Evolutionary conservation across 1,140 invertebrate species (phyloP).

Genomic region (Bombus confusus): DNA sequence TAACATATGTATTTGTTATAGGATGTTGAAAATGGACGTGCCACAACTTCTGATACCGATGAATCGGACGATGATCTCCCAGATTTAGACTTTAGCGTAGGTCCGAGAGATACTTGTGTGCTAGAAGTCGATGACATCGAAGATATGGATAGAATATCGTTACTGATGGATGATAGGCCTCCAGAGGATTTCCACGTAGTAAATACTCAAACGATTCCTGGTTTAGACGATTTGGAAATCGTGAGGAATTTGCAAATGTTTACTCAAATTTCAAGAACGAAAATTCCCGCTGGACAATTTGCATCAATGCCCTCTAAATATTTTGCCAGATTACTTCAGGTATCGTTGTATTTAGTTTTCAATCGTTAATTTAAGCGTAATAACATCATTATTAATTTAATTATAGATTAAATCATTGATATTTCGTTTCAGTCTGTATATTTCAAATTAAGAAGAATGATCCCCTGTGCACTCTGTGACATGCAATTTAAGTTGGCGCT

Average conservation of each 20-base stretch:
- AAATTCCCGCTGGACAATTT: conserved; percentile 84
- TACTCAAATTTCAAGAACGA: conserved; percentile 90
- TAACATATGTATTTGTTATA: conserved; percentile 41
- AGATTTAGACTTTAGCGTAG: conserved; percentile 89
- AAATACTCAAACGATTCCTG: conserved; percentile 92
- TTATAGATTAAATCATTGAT: background rate
- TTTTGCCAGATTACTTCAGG: conserved; percentile 87
- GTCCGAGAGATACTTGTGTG: conserved; percentile 92
- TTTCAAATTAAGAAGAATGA: conserved; percentile 92
- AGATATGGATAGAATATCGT: conserved; percentile 90
- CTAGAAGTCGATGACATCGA: conserved; percentile 94
- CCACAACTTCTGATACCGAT: conserved; percentile 84
- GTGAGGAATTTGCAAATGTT: conserved; percentile 94
- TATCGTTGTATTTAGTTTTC: conserved; percentile 61
- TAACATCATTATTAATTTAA: background rate
- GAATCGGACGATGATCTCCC: conserved; percentile 89
- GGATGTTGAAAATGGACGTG: conserved; percentile 79
- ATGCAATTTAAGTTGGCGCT: conserved; percentile 91
- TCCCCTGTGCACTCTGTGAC: conserved; percentile 91
- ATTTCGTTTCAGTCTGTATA: conserved; percentile 87
- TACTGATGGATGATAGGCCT: conserved; percentile 89
- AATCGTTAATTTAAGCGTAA: background rate
- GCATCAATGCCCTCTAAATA: conserved; percentile 83
- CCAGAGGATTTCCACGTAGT: conserved; percentile 92
- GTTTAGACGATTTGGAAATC: conserved; percentile 86